phyloP scores from a whole-genome alignment of 2,888 invertebrate genomes.

The Microctonus hyperodae region DNA sequence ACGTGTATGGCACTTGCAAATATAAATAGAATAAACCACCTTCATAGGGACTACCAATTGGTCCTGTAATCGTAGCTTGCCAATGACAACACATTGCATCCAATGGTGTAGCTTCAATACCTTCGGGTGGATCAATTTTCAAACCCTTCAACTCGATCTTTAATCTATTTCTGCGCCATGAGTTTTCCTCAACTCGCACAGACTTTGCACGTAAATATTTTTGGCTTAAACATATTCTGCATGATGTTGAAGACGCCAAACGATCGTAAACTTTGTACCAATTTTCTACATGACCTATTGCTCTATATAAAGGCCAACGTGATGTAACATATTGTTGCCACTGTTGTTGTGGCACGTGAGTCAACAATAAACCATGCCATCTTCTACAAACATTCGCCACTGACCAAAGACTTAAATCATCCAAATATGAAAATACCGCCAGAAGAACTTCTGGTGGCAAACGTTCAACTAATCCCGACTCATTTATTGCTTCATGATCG shows the following conservation, averaged over 20 bases:
- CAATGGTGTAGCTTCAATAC: conserved; percentile 82
- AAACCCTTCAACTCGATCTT: conserved; percentile 77
- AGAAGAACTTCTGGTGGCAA: conserved; percentile 83
- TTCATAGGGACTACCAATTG: conserved; percentile 92
- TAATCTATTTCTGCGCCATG: conserved; percentile 83
- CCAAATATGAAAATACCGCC: conserved; percentile 86
- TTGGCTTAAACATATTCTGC: conserved; percentile 85
- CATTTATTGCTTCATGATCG: conserved; percentile 58
- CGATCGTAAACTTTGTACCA: conserved; percentile 80
- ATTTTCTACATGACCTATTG: conserved; percentile 74
- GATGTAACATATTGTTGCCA: conserved; percentile 81
- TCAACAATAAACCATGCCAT: conserved; percentile 82
- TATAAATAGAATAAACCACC: conserved; percentile 92
- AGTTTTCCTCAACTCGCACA: conserved; percentile 74
- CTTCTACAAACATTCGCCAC: conserved; percentile 86
- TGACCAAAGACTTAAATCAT: conserved; percentile 90
- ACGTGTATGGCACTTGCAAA: conserved; percentile 86
- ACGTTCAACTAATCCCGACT: conserved; percentile 73
- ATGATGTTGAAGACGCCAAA: conserved; percentile 67
- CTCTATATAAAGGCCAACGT: conserved; percentile 87
- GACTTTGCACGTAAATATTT: conserved; percentile 76
- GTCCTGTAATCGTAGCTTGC: conserved; percentile 93
- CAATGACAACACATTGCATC: conserved; percentile 87
- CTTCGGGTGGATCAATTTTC: conserved; percentile 82
- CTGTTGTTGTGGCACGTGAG: conserved; percentile 78